Conservation (phyloP, 2,113 vertebrate species). For the Percina caprodes region DNA sequence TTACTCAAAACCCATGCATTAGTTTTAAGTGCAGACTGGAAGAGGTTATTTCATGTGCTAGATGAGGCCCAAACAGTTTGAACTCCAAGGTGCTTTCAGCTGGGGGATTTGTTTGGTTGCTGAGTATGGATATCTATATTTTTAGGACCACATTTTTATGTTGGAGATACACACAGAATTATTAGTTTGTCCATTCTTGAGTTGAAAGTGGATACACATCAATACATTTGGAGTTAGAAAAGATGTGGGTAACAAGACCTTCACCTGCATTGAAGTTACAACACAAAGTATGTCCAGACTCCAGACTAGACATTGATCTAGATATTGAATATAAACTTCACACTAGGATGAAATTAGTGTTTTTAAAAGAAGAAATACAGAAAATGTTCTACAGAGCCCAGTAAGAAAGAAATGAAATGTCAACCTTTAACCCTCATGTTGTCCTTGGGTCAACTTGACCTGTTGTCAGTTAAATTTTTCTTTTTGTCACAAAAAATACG, state of each 20-base stretch:
- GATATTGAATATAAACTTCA: not conserved
- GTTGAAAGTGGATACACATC: not conserved
- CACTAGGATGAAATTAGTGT: not conserved
- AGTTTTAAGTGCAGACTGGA: not conserved
- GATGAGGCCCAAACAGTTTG: not conserved
- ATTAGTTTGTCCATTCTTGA: not conserved
- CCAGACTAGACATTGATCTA: not conserved
- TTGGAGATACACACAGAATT: conserved; percentile 6
- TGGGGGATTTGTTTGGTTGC: not conserved
- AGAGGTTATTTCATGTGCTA: not conserved
- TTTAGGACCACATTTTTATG: not conserved
- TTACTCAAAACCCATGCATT: not conserved
- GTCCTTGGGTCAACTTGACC: no score
- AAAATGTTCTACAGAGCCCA: not conserved
- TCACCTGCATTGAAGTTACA: not conserved
- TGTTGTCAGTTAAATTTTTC: no score
- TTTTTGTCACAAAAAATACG: no score
- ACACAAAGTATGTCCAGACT: not conserved
- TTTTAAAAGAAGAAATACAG: not conserved
- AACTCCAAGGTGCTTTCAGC: not conserved
- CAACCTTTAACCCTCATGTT: no score
- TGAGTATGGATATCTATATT: not conserved
- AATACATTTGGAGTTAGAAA: not conserved
- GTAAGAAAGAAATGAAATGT: no score
- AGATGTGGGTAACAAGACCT: not conserved